Evolutionary conservation across 2,797 vertebrate species (phyloP).

Genomic region (Labroides dimidiatus): DNA sequence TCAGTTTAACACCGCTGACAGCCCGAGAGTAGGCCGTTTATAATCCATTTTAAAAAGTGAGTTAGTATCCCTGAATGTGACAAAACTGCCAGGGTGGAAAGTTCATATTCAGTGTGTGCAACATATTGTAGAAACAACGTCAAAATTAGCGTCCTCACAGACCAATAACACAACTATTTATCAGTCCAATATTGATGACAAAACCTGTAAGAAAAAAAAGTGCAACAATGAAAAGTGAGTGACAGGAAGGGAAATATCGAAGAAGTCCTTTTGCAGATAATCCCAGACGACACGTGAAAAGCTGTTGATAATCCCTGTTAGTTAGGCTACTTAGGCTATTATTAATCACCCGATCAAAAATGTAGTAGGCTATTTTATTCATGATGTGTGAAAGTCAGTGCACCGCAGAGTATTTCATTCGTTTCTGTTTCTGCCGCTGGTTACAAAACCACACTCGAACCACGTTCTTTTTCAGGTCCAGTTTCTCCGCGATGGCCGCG

Average conservation of each 20-base stretch:
- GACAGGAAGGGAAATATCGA: conserved; percentile 44
- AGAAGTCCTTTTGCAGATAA: conserved; percentile 51
- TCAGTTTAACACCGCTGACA: conserved; percentile 10
- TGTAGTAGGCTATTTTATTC: conserved; percentile 73
- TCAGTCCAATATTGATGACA: conserved; percentile 30
- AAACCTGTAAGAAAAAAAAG: conserved; percentile 45
- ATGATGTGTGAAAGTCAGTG: conserved; percentile 84
- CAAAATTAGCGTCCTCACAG: conserved; percentile 42
- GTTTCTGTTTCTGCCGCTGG: conserved; percentile 95
- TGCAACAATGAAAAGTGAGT: conserved; percentile 58
- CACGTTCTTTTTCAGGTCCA: conserved; percentile 96
- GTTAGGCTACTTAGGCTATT: conserved; percentile 67
- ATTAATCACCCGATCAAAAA: conserved; percentile 79
- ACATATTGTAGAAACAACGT: conserved; percentile 56
- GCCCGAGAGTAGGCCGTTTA: background rate
- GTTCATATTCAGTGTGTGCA: conserved; percentile 49
- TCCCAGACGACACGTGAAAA: conserved; percentile 62
- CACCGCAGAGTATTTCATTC: conserved; percentile 94
- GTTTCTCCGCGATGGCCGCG: conserved; percentile 92
- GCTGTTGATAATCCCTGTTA: conserved; percentile 78
- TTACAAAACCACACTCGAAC: conserved; percentile 97
- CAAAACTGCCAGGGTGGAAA: conserved; percentile 51
- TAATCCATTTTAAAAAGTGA: conserved; percentile 24
- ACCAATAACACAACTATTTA: conserved; percentile 44
- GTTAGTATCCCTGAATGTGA: conserved; percentile 64